Evolutionary conservation across 2,888 invertebrate genomes (phyloP), one percentile per base, ranked within the genome.

Genomic region (Ditylenchus weischeri): DNA sequence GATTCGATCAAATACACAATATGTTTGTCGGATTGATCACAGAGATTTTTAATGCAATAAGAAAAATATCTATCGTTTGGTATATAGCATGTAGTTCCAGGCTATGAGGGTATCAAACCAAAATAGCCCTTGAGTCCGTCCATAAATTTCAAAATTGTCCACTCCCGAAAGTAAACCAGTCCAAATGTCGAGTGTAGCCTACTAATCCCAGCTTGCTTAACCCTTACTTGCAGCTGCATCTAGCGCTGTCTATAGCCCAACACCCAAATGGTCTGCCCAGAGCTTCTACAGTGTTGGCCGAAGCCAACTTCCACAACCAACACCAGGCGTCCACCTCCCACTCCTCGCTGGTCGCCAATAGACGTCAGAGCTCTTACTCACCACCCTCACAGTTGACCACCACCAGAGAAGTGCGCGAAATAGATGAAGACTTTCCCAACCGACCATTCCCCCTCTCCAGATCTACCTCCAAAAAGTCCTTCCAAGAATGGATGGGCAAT

Each of bases 181-280:
- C 43, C 15, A 8, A 43, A 43, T 43, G 43, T 43, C 43, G 3
- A 43, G 15, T 43, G 15, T 8, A 6, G 43, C 43, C 8, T 43
- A 43, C 11, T 43, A 43, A 43, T 43, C 43, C 11, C 11, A 13
- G 35, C 69, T 43, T n/a, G 38, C 29, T 49, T 73, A 15, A 47
- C 13, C 18, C 10, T 38, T 59, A 21, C 38, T 64, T 80, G 51
- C 73, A 81, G 80, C 75, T 81, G 50, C 80, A 81, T 69, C 72
- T 76, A 65, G 79, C 79, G 49, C 66, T 81, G 58, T 75, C 77
- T 19, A 69, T 79, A 64, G 79, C 78, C 10, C 66, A 35, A 43
- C 66, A 43, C 35, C 65, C 43, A 43, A 43, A 54, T 10, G 54
- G 23, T 10, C 54, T 54, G 54, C 54, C n/a, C 8, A 54, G 54